Base-by-base conservation (phyloP, 2,797 vertebrate genomes). In the Hydrocynus forskahlii region DNA sequence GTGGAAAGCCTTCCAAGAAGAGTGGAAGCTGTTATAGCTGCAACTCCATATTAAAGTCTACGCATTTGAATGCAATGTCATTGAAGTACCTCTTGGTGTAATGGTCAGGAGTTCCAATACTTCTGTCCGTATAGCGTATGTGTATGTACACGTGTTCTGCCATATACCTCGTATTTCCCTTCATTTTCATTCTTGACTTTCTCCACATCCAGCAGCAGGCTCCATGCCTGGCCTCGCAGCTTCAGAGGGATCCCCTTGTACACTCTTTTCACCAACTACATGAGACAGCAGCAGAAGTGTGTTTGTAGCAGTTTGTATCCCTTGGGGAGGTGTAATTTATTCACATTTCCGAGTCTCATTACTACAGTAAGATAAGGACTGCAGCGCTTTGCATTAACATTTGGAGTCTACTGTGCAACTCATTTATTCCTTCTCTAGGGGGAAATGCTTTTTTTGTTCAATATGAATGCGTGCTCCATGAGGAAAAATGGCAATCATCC, bases 161-260 rank as follows among this genome's bases (percentile, higher is more conserved):
- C 5, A 4, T 91, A 6, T 91, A 96, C 96, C 96, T 97, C 95
- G 1, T 97, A 97, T 87, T 96, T 97, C 70, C 95, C 96, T 1
- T 86, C 7, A 0, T 96, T 97, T 16, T 95, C 94, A 16, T 85
- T 73, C 88, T 97, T 98, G 68, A 96, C 87, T 81, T 92, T 95
- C 69, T 97, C 94, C 0, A 96, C 84, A 1, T 96, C 95, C 89
- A 97, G 89, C 55, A 96, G 91, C 79, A 96, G 88, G 0, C 94
- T 94, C 96, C 96, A 96, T 45, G 94, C 94, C 87, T 96, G 95
- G 35, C 95, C 96, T 85, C 95, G 91, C 23, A 96, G 93, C 91
- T 96, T 94, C 4, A 97, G 93, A 0, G 96, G 96, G 83, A 96
- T 93, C 23, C 96, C 96, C 90, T 97, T 96, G 87, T 96, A 96